These are phyloP conservation scores for Cenopis cana DNA, from an alignment of 2,888 invertebrate genomes.

Conservation along the genomic window DNA sequence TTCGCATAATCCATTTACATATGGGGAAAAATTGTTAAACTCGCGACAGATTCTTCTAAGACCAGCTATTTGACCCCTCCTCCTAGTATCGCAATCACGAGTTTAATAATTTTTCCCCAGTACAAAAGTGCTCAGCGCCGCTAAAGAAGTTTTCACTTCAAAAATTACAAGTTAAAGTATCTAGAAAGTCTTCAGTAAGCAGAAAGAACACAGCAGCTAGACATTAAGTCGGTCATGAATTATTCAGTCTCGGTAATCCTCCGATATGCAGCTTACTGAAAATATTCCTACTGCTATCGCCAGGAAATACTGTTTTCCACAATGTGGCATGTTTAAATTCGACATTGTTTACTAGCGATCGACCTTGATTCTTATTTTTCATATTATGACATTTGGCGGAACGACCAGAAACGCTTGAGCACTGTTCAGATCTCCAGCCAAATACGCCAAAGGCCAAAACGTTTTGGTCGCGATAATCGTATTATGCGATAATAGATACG, in stretches of 20 bases:
- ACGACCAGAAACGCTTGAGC: conserved; percentile 7
- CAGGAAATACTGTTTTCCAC: conserved; percentile 41
- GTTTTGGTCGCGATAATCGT: conserved; percentile 31
- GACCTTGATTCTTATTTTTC: conserved; percentile 41
- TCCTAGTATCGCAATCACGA: too few relatives aligned
- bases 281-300: conserved; percentile 38
- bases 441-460: background rate
- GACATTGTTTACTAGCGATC: conserved; percentile 32
- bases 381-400: conserved; percentile 33
- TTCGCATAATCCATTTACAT: too few relatives aligned
- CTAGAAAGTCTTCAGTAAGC: background rate
- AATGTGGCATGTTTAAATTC: conserved; percentile 30
- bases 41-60: too few relatives aligned
- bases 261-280: conserved; percentile 1
- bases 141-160: too few relatives aligned
- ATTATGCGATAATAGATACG: conserved; percentile 40
- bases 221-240: background rate
- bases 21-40: too few relatives aligned
- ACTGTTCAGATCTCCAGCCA: background rate
- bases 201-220: background rate
- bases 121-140: too few relatives aligned
- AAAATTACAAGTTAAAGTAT: too few relatives aligned
- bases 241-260: background rate
- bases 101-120: too few relatives aligned
- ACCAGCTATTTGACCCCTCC: too few relatives aligned